Conservation (phyloP, 2,113 vertebrate species). For the cat (Felis catus) region DNA sequence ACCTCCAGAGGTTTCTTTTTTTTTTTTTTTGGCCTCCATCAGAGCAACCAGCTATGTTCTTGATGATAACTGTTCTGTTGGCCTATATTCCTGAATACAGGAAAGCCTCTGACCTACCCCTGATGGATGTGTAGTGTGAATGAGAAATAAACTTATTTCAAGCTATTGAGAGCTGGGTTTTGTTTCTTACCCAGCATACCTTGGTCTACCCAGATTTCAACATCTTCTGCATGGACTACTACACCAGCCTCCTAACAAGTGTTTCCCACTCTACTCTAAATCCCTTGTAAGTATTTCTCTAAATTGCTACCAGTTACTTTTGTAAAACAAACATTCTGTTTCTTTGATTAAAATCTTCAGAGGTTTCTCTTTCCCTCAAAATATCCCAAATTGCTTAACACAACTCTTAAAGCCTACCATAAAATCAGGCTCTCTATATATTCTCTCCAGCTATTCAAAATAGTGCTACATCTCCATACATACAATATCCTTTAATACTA, state of each 20-base stretch:
- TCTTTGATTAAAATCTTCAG: not conserved
- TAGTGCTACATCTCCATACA: not conserved
- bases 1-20: not conserved
- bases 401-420: not conserved
- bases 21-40: not conserved
- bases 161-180: not conserved
- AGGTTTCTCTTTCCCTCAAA: slow-evolving; percentile 30
- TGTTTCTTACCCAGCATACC: not conserved
- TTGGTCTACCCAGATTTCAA: not conserved
- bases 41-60: not conserved
- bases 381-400: not conserved
- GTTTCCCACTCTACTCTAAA: not conserved
- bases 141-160: not conserved
- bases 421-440: not conserved
- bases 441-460: slow-evolving; percentile 33
- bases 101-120: not conserved
- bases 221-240: not conserved
- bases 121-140: not conserved
- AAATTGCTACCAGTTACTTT: not conserved
- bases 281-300: not conserved
- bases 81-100: not conserved
- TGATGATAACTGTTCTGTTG: not conserved
- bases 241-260: not conserved
- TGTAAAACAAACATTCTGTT: not conserved
- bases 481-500: not conserved